A percentile compares a stretch with the other conserved stretches of the same genome.
Conservation (phyloP, 2,888 invertebrate species). For the Lepeophtheirus nordmannii region DNA sequence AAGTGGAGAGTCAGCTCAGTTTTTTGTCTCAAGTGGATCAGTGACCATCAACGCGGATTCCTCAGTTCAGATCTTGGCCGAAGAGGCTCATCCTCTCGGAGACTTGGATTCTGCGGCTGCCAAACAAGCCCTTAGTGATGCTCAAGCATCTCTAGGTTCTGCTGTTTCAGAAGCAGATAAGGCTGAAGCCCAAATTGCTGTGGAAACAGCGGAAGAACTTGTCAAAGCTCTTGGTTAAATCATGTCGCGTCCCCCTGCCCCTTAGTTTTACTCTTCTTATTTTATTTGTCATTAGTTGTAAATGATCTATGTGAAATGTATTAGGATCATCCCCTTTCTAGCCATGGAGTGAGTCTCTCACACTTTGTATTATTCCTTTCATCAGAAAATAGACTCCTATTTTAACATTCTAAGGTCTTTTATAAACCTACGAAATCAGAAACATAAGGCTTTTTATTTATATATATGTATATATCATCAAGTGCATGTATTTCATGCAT, state of each 20-base stretch:
- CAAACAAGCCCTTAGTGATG: conserved; percentile 62
- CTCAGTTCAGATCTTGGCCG: conserved; percentile 67
- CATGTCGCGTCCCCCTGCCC: not conserved
- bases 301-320: too few relatives aligned
- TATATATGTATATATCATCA: too few relatives aligned
- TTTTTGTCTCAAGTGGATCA: conserved; percentile 91
- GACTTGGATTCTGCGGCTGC: conserved; percentile 63
- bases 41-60: conserved; percentile 92
- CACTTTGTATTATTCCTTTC: too few relatives aligned
- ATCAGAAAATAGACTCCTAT: too few relatives aligned
- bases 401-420: too few relatives aligned
- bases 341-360: too few relatives aligned
- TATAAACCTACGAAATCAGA: too few relatives aligned
- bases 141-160: conserved; percentile 62
- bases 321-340: too few relatives aligned
- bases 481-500: too few relatives aligned
- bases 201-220: conserved; percentile 86
- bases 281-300: too few relatives aligned
- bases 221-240: conserved; percentile 50
- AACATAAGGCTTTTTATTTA: too few relatives aligned
- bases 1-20: conserved; percentile 64
- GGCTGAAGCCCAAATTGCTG: conserved; percentile 79
- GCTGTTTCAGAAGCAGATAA: conserved; percentile 64
- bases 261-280: not conserved
- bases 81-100: conserved; percentile 79